phyloP scores from a whole-genome alignment of 2,113 vertebrate species.

The Megaceryle maxima region DNA sequence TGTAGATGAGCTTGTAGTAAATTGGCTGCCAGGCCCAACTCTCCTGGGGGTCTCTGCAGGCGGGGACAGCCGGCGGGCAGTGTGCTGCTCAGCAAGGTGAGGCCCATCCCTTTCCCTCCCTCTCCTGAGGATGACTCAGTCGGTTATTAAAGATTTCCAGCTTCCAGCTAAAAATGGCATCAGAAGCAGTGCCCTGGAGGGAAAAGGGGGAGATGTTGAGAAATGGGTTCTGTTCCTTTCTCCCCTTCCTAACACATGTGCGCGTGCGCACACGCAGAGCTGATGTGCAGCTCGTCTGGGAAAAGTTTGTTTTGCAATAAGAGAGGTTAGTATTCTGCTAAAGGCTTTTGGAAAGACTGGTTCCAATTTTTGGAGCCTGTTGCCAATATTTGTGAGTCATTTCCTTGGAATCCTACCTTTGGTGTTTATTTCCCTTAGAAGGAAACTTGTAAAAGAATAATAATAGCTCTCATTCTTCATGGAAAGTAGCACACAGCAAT shows the following conservation, averaged over 20 bases:
- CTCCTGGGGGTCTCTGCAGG: not conserved
- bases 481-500: conserved; percentile 61
- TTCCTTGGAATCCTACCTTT: conserved; percentile 90
- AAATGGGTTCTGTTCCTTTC: conserved; percentile 3
- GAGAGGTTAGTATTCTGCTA: conserved; percentile 44
- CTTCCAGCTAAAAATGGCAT: conserved; percentile 65
- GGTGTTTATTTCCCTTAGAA: conserved; percentile 89
- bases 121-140: conserved; percentile 35
- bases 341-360: conserved; percentile 70
- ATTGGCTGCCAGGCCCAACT: not conserved
- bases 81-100: not conserved
- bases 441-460: conserved; percentile 84
- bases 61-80: not conserved
- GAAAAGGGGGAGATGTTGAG: not conserved
- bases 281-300: conserved; percentile 44
- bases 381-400: conserved; percentile 87
- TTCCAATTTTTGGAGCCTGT: conserved; percentile 71
- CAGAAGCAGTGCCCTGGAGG: conserved; percentile 11
- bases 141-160: conserved; percentile 57
- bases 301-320: conserved; percentile 64
- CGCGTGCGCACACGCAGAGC: not conserved
- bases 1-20: not conserved
- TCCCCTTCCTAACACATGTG: not conserved
- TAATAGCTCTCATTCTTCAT: conserved; percentile 70
- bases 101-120: not conserved